Conservation (phyloP, 2,113 vertebrate species). For the Rhombomys opimus region DNA sequence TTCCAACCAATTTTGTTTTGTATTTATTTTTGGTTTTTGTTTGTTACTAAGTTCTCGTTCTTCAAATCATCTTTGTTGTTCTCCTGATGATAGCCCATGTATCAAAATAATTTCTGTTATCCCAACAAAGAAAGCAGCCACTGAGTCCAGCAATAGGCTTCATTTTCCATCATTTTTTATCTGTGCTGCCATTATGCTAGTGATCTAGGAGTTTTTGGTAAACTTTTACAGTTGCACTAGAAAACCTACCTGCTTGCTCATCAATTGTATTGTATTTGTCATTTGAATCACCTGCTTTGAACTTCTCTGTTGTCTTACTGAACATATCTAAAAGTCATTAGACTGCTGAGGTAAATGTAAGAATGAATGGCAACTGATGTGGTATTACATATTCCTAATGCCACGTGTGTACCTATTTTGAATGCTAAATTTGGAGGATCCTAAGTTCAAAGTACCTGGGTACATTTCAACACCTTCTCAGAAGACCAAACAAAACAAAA, state of each 20-base stretch:
- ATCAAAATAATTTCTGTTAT: background rate
- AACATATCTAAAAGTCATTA: constrained; percentile 9
- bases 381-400: background rate
- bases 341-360: background rate
- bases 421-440: background rate
- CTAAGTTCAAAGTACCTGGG: background rate
- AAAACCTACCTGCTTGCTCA: background rate
- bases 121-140: background rate
- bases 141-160: background rate
- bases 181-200: background rate
- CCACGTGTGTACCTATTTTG: background rate
- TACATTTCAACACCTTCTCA: background rate
- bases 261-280: background rate
- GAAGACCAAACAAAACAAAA: background rate
- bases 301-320: background rate
- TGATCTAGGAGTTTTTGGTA: background rate
- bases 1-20: background rate
- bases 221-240: background rate
- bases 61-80: background rate
- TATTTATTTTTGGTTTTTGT: background rate
- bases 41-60: background rate
- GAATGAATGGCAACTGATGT: background rate
- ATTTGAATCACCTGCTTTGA: constrained; percentile 17
- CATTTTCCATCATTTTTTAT: background rate
- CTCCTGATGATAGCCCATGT: background rate